Evolutionary conservation across 2,113 vertebrate species (phyloP).

Genomic region (Rhinoderma darwinii): DNA sequence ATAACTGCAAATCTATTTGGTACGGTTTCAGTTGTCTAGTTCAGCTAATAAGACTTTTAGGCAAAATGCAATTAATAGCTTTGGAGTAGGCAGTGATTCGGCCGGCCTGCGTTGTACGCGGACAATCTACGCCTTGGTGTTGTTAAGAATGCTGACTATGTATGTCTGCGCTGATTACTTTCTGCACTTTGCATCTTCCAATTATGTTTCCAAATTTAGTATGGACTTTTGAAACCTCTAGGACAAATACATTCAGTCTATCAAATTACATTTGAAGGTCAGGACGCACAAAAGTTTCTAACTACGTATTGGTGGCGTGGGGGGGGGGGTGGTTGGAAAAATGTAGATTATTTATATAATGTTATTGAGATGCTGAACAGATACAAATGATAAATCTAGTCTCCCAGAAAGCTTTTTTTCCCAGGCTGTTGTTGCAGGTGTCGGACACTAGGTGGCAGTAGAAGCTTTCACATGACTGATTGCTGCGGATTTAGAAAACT

Average conservation of each 20-base stretch:
- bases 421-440: neutral
- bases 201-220: slow-evolving; percentile 54
- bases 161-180: slow-evolving; percentile 51
- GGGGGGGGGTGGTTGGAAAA: neutral
- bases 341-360: neutral
- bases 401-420: neutral
- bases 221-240: slow-evolving; percentile 52
- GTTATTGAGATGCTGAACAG: slow-evolving; percentile 1
- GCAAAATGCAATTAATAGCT: slow-evolving; percentile 59
- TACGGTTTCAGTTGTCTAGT: slow-evolving; percentile 55
- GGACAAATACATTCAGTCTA: slow-evolving; percentile 41
- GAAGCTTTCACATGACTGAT: slow-evolving; percentile 62
- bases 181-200: slow-evolving; percentile 53
- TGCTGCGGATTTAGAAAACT: neutral
- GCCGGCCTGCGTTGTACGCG: neutral
- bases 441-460: slow-evolving; percentile 69
- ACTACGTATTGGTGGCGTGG: neutral
- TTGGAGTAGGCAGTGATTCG: slow-evolving; percentile 34
- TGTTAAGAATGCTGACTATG: slow-evolving; percentile 57
- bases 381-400: neutral
- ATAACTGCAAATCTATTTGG: slow-evolving; percentile 56
- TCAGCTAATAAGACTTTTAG: slow-evolving; percentile 58
- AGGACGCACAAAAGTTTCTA: slow-evolving; percentile 33
- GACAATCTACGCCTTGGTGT: slow-evolving; percentile 15
- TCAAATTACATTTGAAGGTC: slow-evolving; percentile 48